These are phyloP conservation scores for Rhinolophus ferrumequinum DNA, from an alignment of 2,113 vertebrate species.

Conservation along the genomic window DNA sequence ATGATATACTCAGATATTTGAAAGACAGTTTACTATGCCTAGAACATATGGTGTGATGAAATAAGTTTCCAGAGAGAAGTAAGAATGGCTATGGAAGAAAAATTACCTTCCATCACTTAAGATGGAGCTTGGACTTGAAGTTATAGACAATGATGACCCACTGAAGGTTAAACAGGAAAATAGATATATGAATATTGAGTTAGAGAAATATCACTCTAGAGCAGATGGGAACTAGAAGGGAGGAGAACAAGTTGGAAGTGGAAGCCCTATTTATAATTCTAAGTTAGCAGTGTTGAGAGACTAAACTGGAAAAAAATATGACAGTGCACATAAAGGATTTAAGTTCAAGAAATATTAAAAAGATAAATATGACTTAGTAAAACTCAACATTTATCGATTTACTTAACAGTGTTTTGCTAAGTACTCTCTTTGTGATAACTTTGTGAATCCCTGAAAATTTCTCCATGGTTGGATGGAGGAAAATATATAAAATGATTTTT, in stretches of 20 bases:
- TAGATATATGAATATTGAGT: neutral
- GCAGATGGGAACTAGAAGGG: neutral
- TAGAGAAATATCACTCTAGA: neutral
- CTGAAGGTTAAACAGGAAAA: neutral
- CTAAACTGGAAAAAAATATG: neutral
- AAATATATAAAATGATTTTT: neutral
- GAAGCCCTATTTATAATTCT: neutral
- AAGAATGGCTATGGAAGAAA: neutral
- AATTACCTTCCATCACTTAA: neutral
- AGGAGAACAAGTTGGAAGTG: neutral
- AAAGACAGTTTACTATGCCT: neutral
- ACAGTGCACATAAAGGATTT: neutral
- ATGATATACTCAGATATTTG: neutral
- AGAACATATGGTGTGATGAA: neutral
- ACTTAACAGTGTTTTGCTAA: neutral
- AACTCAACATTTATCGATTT: neutral
- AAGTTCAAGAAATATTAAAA: neutral
- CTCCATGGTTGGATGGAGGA: neutral
- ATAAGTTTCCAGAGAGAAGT: neutral
- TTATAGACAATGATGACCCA: neutral
- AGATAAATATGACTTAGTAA: neutral
- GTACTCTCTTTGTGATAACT: neutral
- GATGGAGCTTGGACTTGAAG: neutral
- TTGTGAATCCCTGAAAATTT: neutral
- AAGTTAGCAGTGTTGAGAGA: neutral